These are phyloP conservation scores for Ephialtes manifestator DNA, from an alignment of 2,888 invertebrate species.

Conservation along the genomic window DNA sequence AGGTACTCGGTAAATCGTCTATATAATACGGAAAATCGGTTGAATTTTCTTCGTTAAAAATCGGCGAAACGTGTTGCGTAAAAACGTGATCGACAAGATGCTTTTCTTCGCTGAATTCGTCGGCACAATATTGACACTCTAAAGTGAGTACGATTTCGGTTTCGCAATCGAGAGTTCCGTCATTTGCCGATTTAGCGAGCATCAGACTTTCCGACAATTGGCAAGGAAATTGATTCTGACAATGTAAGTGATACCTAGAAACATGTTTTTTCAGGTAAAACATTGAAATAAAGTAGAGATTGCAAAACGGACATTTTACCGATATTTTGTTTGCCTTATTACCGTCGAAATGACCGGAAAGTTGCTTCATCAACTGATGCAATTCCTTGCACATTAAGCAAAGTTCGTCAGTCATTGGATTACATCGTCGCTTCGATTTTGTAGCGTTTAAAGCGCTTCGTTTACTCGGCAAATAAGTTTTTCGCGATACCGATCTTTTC, in stretches of 20 bases:
- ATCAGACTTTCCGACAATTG: not conserved
- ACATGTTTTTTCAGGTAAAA: constrained; percentile 72
- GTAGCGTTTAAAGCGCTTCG: not conserved
- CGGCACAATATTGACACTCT: constrained; percentile 66
- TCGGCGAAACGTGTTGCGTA: constrained; percentile 58
- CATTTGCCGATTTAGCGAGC: not conserved
- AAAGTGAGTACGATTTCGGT: constrained; percentile 57
- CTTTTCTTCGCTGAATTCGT: constrained; percentile 51
- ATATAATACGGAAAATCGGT: not conserved
- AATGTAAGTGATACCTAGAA: constrained; percentile 70
- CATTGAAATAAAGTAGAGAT: constrained; percentile 69
- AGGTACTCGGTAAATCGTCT: not conserved
- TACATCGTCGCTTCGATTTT: too few species aligned
- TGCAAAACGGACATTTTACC: constrained; percentile 73
- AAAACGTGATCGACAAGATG: constrained; percentile 66
- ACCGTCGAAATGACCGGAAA: constrained; percentile 58
- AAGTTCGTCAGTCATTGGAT: too few species aligned
- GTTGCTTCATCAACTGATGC: constrained; percentile 62
- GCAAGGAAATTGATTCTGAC: constrained; percentile 65
- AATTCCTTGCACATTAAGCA: constrained; percentile 66
- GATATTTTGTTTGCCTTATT: constrained; percentile 59
- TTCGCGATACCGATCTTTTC: not conserved
- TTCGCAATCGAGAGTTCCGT: constrained; percentile 56
- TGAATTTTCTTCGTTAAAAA: constrained; percentile 17
- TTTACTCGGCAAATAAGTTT: constrained; percentile 30